Evolutionary conservation across 2,113 vertebrate genomes (phyloP).

Genomic region (Arenaria interpres): DNA sequence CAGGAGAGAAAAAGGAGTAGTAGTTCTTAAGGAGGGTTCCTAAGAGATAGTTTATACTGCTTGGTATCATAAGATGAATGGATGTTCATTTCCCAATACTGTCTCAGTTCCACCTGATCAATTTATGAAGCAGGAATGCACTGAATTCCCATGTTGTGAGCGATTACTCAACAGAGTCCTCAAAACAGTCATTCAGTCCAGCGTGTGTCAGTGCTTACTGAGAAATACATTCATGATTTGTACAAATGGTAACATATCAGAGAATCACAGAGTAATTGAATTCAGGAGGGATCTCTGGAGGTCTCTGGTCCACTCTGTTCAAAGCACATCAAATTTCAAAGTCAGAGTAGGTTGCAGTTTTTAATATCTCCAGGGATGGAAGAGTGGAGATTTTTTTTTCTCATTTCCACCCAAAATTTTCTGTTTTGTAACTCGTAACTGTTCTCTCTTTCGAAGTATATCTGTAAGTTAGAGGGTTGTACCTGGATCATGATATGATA

Average conservation of each 20-base stretch:
- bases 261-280: not conserved
- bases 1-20: not conserved
- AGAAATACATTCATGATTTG: not conserved
- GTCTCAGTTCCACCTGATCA: not conserved
- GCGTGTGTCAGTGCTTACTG: not conserved
- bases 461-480: not conserved
- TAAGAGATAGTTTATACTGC: not conserved
- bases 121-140: not conserved
- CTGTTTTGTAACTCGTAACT: not conserved
- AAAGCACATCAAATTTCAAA: not conserved
- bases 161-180: not conserved
- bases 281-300: not conserved
- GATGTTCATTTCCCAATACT: not conserved
- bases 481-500: not conserved
- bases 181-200: not conserved
- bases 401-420: not conserved
- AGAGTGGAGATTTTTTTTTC: not conserved
- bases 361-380: not conserved
- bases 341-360: not conserved
- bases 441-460: not conserved
- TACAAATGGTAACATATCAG: not conserved
- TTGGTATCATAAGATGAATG: not conserved
- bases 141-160: not conserved
- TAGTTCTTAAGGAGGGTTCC: not conserved
- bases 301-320: not conserved